Evolutionary conservation across 2,797 vertebrate genomes (phyloP).

Genomic region (Otolemur crassicaudatus): DNA sequence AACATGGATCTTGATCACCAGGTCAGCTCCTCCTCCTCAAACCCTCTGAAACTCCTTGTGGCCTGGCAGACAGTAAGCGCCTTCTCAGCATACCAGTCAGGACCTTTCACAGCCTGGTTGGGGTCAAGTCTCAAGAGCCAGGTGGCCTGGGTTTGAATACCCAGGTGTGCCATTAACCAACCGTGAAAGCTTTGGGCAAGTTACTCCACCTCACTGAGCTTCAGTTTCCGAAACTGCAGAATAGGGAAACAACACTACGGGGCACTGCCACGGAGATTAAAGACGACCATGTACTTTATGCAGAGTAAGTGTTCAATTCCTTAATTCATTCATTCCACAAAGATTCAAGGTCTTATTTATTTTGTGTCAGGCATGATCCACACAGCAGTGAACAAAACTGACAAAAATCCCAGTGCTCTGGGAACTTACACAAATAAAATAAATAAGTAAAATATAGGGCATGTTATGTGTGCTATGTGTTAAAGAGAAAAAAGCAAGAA

Average conservation of each 20-base stretch:
- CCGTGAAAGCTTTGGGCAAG: neutral
- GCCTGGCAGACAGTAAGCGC: neutral
- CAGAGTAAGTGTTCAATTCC: neutral
- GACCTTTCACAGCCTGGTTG: neutral
- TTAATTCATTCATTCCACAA: neutral
- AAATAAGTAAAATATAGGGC: neutral
- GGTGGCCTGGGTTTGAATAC: neutral
- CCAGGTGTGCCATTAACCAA: neutral
- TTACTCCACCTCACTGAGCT: neutral
- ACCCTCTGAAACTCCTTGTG: neutral
- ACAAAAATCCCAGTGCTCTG: neutral
- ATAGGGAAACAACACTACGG: neutral
- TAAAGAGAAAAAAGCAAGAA: neutral
- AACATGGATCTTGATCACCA: neutral
- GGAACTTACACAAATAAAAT: neutral
- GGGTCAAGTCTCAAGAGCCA: neutral
- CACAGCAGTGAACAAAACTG: neutral
- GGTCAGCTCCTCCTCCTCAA: neutral
- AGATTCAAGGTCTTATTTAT: neutral
- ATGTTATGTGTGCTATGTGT: rapidly evolving
- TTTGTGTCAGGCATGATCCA: neutral
- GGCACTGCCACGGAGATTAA: neutral
- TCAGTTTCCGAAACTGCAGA: neutral
- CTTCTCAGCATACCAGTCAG: neutral
- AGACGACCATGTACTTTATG: neutral